Percentiles rank a stretch among this genome's conserved stretches.
These are phyloP conservation scores for Onchidella celtica DNA, from an alignment of 2,888 invertebrate species.

Conservation along the genomic window DNA sequence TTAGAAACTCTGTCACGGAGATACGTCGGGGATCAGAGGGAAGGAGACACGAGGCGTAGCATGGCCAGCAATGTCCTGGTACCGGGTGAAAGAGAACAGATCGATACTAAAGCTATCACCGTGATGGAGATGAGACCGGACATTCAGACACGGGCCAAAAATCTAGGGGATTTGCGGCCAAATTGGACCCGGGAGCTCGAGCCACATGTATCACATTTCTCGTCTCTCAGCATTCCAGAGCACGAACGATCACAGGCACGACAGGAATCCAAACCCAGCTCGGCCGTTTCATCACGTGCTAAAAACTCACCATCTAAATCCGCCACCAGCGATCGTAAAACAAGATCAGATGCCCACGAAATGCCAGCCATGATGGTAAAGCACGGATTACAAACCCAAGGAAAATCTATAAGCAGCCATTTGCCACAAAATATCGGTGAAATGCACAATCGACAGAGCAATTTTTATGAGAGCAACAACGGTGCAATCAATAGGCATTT, in stretches of 20 bases:
- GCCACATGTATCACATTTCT: neutral
- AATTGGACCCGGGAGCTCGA: constrained; percentile 5
- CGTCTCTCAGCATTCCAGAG: neutral
- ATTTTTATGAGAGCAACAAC: constrained; percentile 22
- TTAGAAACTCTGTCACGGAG: neutral
- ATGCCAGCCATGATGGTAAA: neutral
- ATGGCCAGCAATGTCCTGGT: neutral
- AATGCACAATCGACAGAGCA: constrained; percentile 24
- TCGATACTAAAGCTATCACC: constrained; percentile 5
- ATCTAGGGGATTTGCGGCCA: neutral
- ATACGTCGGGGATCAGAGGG: neutral
- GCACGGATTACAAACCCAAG: constrained; percentile 15
- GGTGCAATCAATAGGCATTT: constrained; percentile 39
- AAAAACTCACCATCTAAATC: neutral
- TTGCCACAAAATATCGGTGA: constrained; percentile 1
- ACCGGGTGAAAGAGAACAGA: neutral
- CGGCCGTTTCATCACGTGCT: neutral
- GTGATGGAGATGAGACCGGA: neutral
- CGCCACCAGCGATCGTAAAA: constrained; percentile 15
- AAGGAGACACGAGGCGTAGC: neutral
- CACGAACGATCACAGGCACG: neutral
- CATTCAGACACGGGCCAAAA: neutral
- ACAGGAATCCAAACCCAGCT: neutral
- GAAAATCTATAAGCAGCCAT: constrained; percentile 34
- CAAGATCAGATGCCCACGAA: constrained; percentile 1